Percentiles rank a stretch among this genome's conserved stretches.
phyloP scores from a whole-genome alignment of 1,140 invertebrate genomes.

The Sitobion miscanthi region DNA sequence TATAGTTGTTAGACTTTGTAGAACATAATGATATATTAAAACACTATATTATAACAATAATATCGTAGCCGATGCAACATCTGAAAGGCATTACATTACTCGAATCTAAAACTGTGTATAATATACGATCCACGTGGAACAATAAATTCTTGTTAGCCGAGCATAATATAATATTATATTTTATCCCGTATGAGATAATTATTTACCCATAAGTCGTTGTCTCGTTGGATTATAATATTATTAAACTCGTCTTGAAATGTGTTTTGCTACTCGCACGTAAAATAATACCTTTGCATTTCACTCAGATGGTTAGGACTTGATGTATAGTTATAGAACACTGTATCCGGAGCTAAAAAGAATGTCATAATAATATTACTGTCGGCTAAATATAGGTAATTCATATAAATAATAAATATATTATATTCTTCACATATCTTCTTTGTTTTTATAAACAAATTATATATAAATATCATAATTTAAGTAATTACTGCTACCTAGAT shows the following conservation, averaged over 20 bases:
- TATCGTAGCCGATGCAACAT: not conserved
- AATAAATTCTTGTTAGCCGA: not conserved
- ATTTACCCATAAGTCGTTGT: not conserved
- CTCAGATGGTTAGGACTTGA: too few species aligned
- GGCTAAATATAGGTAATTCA: not conserved
- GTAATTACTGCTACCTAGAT: not conserved
- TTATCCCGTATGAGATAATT: not conserved
- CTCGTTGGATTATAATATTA: not conserved
- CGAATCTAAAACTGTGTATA: not conserved
- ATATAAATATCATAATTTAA: not conserved
- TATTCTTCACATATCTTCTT: not conserved
- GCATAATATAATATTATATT: not conserved
- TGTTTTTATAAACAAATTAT: not conserved
- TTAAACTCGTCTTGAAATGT: not conserved
- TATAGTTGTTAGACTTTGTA: not conserved
- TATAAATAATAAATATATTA: not conserved
- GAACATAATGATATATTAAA: not conserved
- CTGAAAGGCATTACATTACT: not conserved
- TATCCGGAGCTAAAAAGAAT: not conserved
- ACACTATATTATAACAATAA: not conserved
- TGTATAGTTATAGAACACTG: not conserved
- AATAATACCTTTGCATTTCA: not conserved
- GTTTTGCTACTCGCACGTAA: not conserved
- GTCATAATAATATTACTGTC: not conserved
- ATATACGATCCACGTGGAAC: not conserved